Base-by-base conservation (phyloP, 2,888 invertebrate species). In the Drosophila nigricruria region DNA sequence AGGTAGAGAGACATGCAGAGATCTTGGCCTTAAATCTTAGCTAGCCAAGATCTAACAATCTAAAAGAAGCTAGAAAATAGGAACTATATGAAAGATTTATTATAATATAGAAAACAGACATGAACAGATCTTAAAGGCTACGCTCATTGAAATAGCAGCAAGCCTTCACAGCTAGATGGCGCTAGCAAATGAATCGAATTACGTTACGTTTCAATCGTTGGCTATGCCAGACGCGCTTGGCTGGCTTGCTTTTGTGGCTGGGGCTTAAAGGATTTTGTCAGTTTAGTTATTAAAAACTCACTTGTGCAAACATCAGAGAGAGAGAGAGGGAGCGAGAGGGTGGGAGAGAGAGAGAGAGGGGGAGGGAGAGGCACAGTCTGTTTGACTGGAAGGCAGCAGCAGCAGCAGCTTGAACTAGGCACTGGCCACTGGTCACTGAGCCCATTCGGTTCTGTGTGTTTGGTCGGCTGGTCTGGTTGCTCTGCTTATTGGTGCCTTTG, bases 271-370 rank as follows among this genome's bases (percentile, higher is more conserved):
- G 89, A 81, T 76, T 88, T 88, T 82, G 84, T 74, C 81, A 83
- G 89, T 79, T 86, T 70, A 79, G 84, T 81, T 84, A 87, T 89
- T 89, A 83, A 83, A 84, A 83, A 88, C 74, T 82, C 82, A 83
- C 82, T 75, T 75, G 64, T 50, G 40, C 63, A 53, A 53, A 25
- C 42, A 53, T 25, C 57, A 38, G 40, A 36, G 45, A 47, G 5
- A 5, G 23, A 27, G 18, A 40, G 12, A 25, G 30, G 47, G 25
- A 49, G 0, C 20, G 16, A 53, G 34, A 25, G 38, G 23, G 42
- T n/a, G 20, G 4, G 38, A 23, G 18, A 18, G 18, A 25, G 38
- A 52, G 38, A 40, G 0, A 27, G n/a, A 57, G 36, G n/a, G 34
- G 3, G 34, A 4, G 34, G 14, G 23, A 16, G n/a, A n/a, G n/a